Percentiles rank a stretch among this genome's conserved stretches.
Conservation (phyloP, 2,797 vertebrate genomes). For the Sebastes cheni region DNA sequence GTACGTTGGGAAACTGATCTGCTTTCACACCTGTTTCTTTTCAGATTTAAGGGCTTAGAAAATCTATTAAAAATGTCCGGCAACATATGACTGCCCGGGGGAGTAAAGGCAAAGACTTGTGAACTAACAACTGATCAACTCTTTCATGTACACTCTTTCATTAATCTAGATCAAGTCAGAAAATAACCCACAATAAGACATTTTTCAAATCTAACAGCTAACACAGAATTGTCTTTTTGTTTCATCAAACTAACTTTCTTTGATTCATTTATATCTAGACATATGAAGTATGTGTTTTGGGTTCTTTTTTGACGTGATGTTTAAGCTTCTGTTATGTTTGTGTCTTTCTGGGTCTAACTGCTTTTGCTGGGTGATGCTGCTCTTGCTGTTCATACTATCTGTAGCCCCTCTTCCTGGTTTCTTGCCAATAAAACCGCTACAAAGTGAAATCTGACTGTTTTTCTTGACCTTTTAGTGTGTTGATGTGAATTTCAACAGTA, state of each 20-base stretch:
- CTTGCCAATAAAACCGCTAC: conserved; percentile 66
- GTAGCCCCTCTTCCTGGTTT: conserved; percentile 22
- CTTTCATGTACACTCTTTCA: conserved; percentile 22
- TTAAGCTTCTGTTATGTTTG: conserved; percentile 16
- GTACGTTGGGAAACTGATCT: conserved; percentile 60
- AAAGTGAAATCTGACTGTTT: conserved; percentile 11
- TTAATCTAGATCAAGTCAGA: conserved; percentile 43
- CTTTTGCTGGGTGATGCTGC: conserved; percentile 46
- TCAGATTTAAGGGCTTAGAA: conserved; percentile 83
- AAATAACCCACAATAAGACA: conserved; percentile 20
- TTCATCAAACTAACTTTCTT: not conserved
- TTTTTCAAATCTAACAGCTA: not conserved
- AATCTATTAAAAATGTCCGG: conserved; percentile 72
- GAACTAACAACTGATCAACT: conserved; percentile 44
- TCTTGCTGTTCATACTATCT: conserved; percentile 46
- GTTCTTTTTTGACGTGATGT: conserved; percentile 42
- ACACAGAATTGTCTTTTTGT: not conserved
- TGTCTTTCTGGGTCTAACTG: conserved; percentile 29
- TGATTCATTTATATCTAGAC: not conserved
- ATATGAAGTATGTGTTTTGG: conserved; percentile 3
- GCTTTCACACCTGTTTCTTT: conserved; percentile 61
- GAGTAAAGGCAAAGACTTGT: conserved; percentile 52
- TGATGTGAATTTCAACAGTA: not conserved
- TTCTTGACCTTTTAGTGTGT: conserved; percentile 7
- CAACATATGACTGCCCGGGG: conserved; percentile 64